Base-by-base conservation (phyloP, 1,140 invertebrate species). In the Venustaconcha ellipsiformis region DNA sequence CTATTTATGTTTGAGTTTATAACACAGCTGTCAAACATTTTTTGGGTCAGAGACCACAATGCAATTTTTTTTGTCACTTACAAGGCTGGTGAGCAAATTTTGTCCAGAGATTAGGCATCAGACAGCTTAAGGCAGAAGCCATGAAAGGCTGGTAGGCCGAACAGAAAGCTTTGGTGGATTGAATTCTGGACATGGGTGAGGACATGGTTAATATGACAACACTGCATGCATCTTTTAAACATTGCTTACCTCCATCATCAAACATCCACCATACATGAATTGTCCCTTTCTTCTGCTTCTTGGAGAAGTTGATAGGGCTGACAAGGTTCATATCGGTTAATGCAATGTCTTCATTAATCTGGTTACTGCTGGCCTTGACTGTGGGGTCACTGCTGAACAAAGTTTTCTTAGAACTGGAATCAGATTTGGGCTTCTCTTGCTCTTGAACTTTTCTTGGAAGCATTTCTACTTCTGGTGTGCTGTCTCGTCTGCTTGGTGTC, bases 221-320 rank as follows among this genome's bases (percentile, higher is more conserved):
- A 11, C 59, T n/a, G 59, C 23, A n/a, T 62, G 23, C 55, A 18
- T 23, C 18, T 48, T 66, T 30, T 30, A 30, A 70, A 48, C 37
- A 20, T 4, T 65, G 64, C 72, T 79, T 82, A 87, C 92, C 92
- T 81, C 92, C 97, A 91, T 99, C 97, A 90, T 99, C 97, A 90
- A 98, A 99, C 65, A 99, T 89, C 97, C 97, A 99, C 95, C 96
- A 99, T 26, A 98, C 96, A 90, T 99, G 97, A 77, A 99, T 94
- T 0, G 93, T 94, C 37, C 96, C 95, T 74, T 79, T 83, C 67
- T 83, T 86, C 60, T 90, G 87, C 76, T 90, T 90, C 57, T 83
- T 81, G 67, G 91, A 89, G 86, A 96, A 96, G 48, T 56, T 15
- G 12, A 77, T 70, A 6, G 37, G 37, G 37, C 11, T 48, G 6